Conservation (phyloP, 1,140 invertebrate genomes). For the Drosophila lini region DNA sequence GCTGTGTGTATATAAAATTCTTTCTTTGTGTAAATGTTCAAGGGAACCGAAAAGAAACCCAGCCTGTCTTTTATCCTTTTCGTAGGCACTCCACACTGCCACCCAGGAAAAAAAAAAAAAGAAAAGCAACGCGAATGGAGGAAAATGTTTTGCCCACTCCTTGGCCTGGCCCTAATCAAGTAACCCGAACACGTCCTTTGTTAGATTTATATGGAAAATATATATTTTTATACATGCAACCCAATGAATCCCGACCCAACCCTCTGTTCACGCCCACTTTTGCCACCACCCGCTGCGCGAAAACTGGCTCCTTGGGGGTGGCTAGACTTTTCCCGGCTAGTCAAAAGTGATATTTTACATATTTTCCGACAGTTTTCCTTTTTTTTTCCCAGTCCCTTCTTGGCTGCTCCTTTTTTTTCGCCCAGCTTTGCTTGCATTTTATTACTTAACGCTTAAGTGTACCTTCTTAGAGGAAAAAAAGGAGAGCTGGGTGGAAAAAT, state of each 20-base stretch:
- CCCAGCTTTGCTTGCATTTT: conserved; percentile 77
- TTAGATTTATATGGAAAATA: conserved; percentile 83
- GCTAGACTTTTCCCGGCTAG: conserved; percentile 61
- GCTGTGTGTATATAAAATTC: conserved; percentile 36
- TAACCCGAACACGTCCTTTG: conserved; percentile 81
- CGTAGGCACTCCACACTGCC: conserved; percentile 4
- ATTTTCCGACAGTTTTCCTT: conserved; percentile 52
- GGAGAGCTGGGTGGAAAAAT: neutral
- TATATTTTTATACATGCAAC: conserved; percentile 78
- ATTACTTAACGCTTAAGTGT: conserved; percentile 81
- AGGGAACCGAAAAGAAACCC: conserved; percentile 63
- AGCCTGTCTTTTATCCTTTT: conserved; percentile 41
- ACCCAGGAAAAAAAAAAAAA: neutral
- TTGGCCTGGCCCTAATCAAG: conserved; percentile 71
- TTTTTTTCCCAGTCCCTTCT: conserved; percentile 20
- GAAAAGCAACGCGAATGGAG: neutral
- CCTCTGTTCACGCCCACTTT: conserved; percentile 2
- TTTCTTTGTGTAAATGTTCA: conserved; percentile 59
- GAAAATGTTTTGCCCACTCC: conserved; percentile 56
- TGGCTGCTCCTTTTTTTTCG: conserved; percentile 55
- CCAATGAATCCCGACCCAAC: conserved; percentile 45
- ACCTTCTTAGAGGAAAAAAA: conserved; percentile 38
- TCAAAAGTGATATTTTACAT: conserved; percentile 81
- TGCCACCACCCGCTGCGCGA: conserved; percentile 40
- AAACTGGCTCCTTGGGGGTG: conserved; percentile 59